Percentiles rank a stretch among this genome's conserved stretches.
phyloP scores from a whole-genome alignment of 2,113 vertebrate species.

The Phoxinus phoxinus region DNA sequence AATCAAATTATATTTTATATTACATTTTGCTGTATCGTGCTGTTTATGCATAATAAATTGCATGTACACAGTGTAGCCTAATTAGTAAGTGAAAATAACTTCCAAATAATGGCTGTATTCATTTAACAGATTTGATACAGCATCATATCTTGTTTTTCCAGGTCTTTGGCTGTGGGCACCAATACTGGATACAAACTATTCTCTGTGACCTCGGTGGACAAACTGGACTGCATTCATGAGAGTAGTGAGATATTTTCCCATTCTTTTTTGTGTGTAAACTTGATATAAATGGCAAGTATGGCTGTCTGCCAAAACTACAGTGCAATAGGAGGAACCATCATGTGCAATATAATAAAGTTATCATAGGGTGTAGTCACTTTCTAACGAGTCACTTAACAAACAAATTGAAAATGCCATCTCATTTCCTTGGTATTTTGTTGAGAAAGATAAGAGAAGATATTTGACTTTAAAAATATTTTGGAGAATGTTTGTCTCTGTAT shows the following conservation, averaged over 20 bases:
- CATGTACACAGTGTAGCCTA: background rate
- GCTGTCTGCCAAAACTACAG: background rate
- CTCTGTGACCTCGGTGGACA: conserved; percentile 90
- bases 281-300: background rate
- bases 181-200: conserved; percentile 90
- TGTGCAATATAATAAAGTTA: background rate
- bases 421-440: background rate
- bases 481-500: background rate
- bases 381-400: conserved; percentile 1
- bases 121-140: background rate
- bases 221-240: conserved; percentile 92
- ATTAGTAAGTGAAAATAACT: background rate
- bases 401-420: background rate
- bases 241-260: conserved; percentile 80
- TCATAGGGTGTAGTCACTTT: conserved; percentile 18
- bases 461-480: background rate
- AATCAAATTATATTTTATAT: background rate
- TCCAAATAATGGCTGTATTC: background rate
- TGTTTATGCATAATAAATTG: background rate
- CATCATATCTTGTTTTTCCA: conserved; percentile 61
- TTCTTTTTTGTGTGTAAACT: background rate
- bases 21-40: background rate
- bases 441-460: background rate
- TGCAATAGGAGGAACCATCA: conserved; percentile 1
- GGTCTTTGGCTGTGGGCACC: conserved; percentile 91